Evolutionary conservation across 1,140 invertebrate species (phyloP).

Genomic region (Leptinotarsa defecta): DNA sequence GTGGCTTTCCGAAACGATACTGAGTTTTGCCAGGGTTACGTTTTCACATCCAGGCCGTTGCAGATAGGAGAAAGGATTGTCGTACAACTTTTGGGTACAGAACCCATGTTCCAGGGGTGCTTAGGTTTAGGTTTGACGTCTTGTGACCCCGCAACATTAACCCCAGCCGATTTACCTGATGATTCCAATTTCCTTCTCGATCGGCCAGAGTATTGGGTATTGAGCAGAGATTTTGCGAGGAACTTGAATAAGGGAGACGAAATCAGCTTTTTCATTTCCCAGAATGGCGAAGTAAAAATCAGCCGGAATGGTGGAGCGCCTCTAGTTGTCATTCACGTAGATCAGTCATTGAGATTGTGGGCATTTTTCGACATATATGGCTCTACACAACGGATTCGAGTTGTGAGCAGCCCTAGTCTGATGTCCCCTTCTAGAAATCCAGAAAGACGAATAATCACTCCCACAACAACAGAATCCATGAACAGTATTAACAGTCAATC

Average conservation of each 20-base stretch:
- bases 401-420: constrained; percentile 63
- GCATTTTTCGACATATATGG: constrained; percentile 96
- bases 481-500: constrained; percentile 58
- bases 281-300: constrained; percentile 86
- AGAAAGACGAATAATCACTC: constrained; percentile 49
- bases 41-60: constrained; percentile 86
- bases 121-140: constrained; percentile 91
- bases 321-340: constrained; percentile 90
- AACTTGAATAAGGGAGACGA: constrained; percentile 85
- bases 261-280: constrained; percentile 84
- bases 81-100: constrained; percentile 82
- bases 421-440: constrained; percentile 56
- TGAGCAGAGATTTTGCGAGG: constrained; percentile 89
- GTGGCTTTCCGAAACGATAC: constrained; percentile 80
- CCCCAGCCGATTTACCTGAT: constrained; percentile 81
- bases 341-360: constrained; percentile 87
- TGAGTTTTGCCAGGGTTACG: constrained; percentile 93
- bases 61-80: constrained; percentile 85
- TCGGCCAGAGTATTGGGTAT: constrained; percentile 96
- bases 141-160: constrained; percentile 81
- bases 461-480: constrained; percentile 59
- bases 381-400: constrained; percentile 83
- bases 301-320: constrained; percentile 83
- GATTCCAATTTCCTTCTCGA: constrained; percentile 91
- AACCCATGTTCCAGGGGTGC: constrained; percentile 84